These are phyloP conservation scores for Heliopora coerulea DNA, from an alignment of 92 coral and sea anemone species.

Conservation along the genomic window DNA sequence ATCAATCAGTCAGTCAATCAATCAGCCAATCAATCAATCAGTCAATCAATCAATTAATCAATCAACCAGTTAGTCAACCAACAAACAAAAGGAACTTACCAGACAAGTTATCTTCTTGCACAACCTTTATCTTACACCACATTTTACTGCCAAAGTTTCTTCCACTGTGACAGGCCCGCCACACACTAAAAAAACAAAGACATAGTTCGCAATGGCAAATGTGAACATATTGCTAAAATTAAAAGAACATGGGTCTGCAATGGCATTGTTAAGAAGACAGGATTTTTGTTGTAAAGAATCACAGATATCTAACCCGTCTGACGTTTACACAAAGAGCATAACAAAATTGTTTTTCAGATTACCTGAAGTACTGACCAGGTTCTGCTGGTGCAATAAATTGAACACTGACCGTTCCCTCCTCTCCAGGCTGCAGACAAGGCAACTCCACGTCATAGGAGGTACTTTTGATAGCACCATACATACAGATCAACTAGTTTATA, in stretches of 20 bases:
- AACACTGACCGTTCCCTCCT: slow-evolving; percentile 60
- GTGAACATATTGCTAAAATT: no score
- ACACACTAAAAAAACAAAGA: slow-evolving; percentile 15
- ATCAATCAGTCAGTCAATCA: no score
- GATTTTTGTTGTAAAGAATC: no score
- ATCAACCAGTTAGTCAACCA: no score
- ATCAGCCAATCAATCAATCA: no score
- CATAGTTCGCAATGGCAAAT: not conserved
- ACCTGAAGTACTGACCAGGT: slow-evolving; percentile 87
- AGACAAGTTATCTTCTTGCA: not conserved
- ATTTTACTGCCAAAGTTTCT: slow-evolving; percentile 16
- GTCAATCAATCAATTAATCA: no score
- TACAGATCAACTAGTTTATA: slow-evolving; percentile 6
- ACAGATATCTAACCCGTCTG: no score
- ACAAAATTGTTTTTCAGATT: no score
- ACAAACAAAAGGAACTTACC: slow-evolving; percentile 1
- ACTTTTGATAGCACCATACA: slow-evolving; percentile 12
- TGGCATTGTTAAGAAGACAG: no score
- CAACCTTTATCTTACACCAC: slow-evolving; percentile 32
- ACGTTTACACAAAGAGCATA: no score
- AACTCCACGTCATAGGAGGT: slow-evolving; percentile 38
- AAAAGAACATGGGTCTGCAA: no score
- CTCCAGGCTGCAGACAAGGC: slow-evolving; percentile 71
- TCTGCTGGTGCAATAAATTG: slow-evolving; percentile 70
- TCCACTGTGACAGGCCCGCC: slow-evolving; percentile 36